Percentiles rank a stretch among this genome's conserved stretches.
phyloP scores from a whole-genome alignment of 2,888 invertebrate species.

The Sericinus montela region DNA sequence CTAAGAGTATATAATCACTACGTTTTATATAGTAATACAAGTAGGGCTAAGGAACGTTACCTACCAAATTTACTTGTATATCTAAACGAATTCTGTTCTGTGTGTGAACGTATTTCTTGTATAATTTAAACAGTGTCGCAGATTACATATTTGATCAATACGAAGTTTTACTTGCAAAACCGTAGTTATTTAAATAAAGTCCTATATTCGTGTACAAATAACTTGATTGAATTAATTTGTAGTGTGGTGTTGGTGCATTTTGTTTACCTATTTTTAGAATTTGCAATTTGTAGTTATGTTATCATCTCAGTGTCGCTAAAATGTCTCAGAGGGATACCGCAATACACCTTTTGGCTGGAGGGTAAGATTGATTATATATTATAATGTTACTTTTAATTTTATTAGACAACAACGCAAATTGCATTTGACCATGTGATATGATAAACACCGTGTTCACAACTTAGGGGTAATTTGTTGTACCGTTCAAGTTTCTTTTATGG shows the following conservation, averaged over 20 bases:
- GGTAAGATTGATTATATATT: conserved; percentile 82
- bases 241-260: conserved; percentile 61
- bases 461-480: neutral
- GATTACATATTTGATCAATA: no score
- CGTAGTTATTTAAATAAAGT: conserved; percentile 20
- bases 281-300: conserved; percentile 75
- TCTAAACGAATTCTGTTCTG: no score
- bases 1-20: no score
- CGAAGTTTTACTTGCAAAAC: conserved; percentile 21
- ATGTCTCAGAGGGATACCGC: conserved; percentile 92
- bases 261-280: conserved; percentile 80
- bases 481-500: no score
- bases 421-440: conserved; percentile 3
- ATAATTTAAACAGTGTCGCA: no score
- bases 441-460: conserved; percentile 3
- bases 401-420: conserved; percentile 4
- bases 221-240: conserved; percentile 20
- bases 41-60: no score
- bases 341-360: conserved; percentile 96
- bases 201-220: conserved; percentile 30
- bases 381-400: neutral
- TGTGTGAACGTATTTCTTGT: no score
- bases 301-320: conserved; percentile 63
- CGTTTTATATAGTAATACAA: no score
- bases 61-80: no score